Conservation (phyloP, 2,888 invertebrate genomes). For the Tenthredo scrophulariae region DNA sequence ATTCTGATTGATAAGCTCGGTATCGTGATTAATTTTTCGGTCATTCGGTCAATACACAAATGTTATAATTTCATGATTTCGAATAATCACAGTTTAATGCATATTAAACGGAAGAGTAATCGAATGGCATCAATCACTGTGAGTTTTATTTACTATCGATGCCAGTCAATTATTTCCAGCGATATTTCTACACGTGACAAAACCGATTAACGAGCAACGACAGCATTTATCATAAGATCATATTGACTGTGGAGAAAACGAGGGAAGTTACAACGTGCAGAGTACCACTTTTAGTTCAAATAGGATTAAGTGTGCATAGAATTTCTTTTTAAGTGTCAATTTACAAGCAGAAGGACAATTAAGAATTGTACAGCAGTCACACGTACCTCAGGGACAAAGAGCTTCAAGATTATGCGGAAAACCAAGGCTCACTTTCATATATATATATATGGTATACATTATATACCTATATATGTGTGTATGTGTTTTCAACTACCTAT, state of each 20-base stretch:
- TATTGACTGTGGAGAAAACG: neutral
- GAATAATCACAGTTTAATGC: neutral
- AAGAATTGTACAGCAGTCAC: neutral
- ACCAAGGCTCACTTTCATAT: neutral
- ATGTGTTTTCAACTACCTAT: neutral
- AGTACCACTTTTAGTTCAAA: neutral
- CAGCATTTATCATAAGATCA: neutral
- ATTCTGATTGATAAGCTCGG: neutral
- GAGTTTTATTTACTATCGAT: neutral
- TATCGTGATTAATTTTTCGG: neutral
- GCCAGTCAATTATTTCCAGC: neutral
- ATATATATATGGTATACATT: too few relatives aligned
- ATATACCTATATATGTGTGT: neutral
- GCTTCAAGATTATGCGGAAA: neutral
- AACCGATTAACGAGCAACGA: neutral
- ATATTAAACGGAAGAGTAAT: neutral
- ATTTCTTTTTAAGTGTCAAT: slow-evolving; percentile 21
- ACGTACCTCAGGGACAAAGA: neutral
- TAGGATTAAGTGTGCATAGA: neutral
- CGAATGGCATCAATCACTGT: neutral
- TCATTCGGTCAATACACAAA: neutral
- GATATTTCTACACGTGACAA: neutral
- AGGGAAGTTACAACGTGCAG: too few relatives aligned
- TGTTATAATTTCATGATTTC: neutral
- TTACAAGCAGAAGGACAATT: slow-evolving; percentile 14